Evolutionary conservation across 1,140 invertebrate genomes (phyloP), one percentile per base, ranked within the genome.

Genomic region (Bombus breviceps): DNA sequence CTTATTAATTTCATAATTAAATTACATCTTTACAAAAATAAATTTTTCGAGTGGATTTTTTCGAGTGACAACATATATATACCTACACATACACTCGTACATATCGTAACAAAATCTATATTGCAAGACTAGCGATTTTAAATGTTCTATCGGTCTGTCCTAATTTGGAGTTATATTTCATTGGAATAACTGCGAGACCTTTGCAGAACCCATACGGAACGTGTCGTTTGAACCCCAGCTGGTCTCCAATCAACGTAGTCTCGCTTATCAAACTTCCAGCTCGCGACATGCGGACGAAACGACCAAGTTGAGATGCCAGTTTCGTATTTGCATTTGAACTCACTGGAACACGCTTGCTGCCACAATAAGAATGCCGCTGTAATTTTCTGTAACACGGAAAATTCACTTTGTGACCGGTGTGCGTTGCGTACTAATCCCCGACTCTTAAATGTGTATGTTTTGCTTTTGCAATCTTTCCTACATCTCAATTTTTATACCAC

Each of bases 251-350:
- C 81, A 83, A 68, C 73, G 47, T 39, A 68, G 53, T 81, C 53
- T 69, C 66, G 83, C 77, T 81, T 62, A 59, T 86, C 84, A 82
- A 86, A 86, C 62, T 86, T 86, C n/a, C 41, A 68, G 34, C 62
- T 57, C 43, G 34, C 62, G 37, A 82, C 79, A 82, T 59, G 59
- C 69, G 78, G 57, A 72, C 78, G 15, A n/a, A 81, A 81, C 37
- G 83, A 77, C 62, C 43, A 71, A 22, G 37, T 79, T 79, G 75
- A 68, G 64, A 32, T 53, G 62, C 43, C 75, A 34, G 59, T 59
- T 47, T 47, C 75, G 39, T 32, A 86, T 86, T 86, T 86, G 84
- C 84, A 86, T 86, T 86, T 82, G 28, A 75, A 86, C 84, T 68
- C 72, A 9, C 10, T 34, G n/a, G 1, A 15, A 15, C 9, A 28